Base-by-base conservation (phyloP, 2,888 invertebrate genomes). In the Pollenia amentaria region DNA sequence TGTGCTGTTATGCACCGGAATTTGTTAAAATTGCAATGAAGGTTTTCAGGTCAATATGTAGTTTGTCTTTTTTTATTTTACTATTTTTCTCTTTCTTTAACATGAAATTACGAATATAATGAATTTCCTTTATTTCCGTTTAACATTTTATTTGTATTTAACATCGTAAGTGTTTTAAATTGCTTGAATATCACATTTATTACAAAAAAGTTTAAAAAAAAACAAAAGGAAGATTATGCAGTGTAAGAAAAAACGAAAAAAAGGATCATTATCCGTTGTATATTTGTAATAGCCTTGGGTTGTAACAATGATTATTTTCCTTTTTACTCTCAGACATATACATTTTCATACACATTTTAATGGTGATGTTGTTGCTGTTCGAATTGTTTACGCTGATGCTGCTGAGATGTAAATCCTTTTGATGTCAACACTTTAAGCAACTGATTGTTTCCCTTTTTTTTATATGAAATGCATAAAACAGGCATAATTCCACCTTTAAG, bases 341-440 rank as follows among this genome's bases (percentile, higher is more conserved):
- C 48, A 53, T 46, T 73, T 60, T 48, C 42, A 70, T 44, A n/a
- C 14, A 60, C 29, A 29, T 29, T 29, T 29, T 29, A 29, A 6
- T 1, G 46, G 14, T 53, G 16, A 14, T 69, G 60, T 6, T 29
- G 46, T 2, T 64, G 18, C 12, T 67, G 53, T 73, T 69, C 62
- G 60, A 40, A 67, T 65, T 64, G n/a, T 48, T 64, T 51, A 44
- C 82, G 62, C 51, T 72, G 76, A 21, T 73, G 46, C 14, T 76
- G 77, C 51, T 18, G 70, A 76, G 67, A 48, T 77, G 57, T 51
- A 76, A 87, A 84, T 87, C 80, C 80, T 77, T 87, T 84, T 87
- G 76, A 80, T 87, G 87, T 84, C 87, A 87, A 77, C 72, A 77
- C 87, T 87, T 84, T 64, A 67, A 73, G 42, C 80, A 76, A 77